phyloP scores from a whole-genome alignment of 1,140 invertebrate species.

The Ectropis grisescens region DNA sequence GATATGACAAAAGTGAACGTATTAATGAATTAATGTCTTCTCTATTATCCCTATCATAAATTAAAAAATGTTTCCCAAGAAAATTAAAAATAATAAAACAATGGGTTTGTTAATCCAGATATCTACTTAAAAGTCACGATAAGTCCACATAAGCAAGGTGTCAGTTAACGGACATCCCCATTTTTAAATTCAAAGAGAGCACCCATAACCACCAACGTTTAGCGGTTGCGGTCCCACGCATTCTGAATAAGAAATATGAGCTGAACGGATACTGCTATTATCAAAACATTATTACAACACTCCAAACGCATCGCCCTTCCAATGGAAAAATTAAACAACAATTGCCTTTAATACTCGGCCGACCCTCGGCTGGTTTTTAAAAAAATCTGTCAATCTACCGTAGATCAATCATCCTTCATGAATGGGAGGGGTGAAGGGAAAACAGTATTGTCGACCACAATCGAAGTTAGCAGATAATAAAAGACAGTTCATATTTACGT shows the following conservation, averaged over 20 bases:
- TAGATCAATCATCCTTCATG: conserved; percentile 64
- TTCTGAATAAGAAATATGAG: conserved; percentile 66
- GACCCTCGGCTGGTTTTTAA: conserved; percentile 53
- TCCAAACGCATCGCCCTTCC: conserved; percentile 56
- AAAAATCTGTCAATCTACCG: conserved; percentile 67
- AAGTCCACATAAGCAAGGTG: conserved; percentile 32
- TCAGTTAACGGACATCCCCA: conserved; percentile 28
- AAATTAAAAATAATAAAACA: too few species aligned
- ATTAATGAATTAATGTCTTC: too few species aligned
- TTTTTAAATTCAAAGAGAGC: conserved; percentile 47
- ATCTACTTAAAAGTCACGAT: too few species aligned
- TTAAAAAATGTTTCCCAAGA: too few species aligned
- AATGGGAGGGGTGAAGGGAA: conserved; percentile 48
- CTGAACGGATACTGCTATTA: conserved; percentile 66
- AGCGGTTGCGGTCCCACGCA: conserved; percentile 43
- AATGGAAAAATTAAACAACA: conserved; percentile 70
- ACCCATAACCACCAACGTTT: too few species aligned
- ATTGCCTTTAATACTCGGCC: conserved; percentile 68
- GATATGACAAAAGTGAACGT: too few species aligned
- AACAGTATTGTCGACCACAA: conserved; percentile 35
- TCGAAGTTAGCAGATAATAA: conserved; percentile 59
- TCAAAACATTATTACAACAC: conserved; percentile 70
- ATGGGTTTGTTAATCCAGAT: too few species aligned
- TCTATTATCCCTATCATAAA: too few species aligned
- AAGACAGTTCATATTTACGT: conserved; percentile 61